A percentile compares a stretch with the other conserved stretches of the same genome.
phyloP scores from a whole-genome alignment of 2,797 vertebrate genomes.

The Leptoclinus maculatus region DNA sequence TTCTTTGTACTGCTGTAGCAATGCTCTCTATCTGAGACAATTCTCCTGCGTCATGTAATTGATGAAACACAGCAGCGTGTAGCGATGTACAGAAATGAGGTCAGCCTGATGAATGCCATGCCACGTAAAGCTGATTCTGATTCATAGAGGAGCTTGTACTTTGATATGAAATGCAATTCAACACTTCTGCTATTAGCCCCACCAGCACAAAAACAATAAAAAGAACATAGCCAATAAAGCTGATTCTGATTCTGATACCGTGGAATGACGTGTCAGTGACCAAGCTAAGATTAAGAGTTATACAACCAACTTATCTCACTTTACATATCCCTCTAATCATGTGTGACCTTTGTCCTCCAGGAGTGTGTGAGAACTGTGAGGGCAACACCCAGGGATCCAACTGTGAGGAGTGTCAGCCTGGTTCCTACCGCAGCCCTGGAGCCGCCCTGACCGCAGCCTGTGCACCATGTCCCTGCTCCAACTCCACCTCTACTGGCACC shows the following conservation, averaged over 20 bases:
- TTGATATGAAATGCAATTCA: background rate
- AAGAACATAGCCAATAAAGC: too few species aligned
- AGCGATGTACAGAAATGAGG: background rate
- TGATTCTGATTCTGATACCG: too few species aligned
- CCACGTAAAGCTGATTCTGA: background rate
- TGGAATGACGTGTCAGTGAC: background rate
- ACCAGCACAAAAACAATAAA: background rate
- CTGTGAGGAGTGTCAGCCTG: conserved; percentile 91
- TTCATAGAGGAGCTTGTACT: background rate
- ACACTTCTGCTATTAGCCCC: background rate
- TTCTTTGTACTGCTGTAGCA: background rate
- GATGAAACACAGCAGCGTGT: background rate
- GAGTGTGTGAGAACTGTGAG: conserved; percentile 90
- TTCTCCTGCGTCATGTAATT: background rate
- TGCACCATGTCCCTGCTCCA: conserved; percentile 90
- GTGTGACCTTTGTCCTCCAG: conserved; percentile 71
- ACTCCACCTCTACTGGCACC: conserved; percentile 87
- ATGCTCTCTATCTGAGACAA: background rate
- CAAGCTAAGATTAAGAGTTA: background rate
- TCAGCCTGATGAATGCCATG: background rate
- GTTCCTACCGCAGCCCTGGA: conserved; percentile 81
- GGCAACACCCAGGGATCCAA: conserved; percentile 88
- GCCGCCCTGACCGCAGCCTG: conserved; percentile 75
- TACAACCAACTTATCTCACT: background rate
- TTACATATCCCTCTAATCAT: conserved; percentile 7